Base-by-base conservation (phyloP, 1,140 invertebrate genomes). In the Zaprionus camerounensis region DNA sequence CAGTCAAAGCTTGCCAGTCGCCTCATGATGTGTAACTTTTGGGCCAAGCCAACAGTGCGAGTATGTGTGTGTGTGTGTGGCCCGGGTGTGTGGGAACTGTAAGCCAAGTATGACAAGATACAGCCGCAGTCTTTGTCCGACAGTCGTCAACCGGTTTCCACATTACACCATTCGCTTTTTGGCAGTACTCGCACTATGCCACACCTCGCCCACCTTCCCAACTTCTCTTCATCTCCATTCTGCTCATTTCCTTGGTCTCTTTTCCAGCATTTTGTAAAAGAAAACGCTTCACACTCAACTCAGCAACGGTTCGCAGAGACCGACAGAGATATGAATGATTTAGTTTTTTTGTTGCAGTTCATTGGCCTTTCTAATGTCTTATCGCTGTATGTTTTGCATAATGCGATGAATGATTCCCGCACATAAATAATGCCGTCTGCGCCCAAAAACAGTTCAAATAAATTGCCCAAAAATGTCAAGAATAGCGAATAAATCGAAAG, bases 351-450 rank as follows among this genome's bases (percentile, higher is more conserved):
- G 24, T 34, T 34, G 71, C 85, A 69, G 85, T 87, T 87, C 85
- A 84, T 84, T 87, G 84, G 69, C 81, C 84, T 70, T 61, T 76
- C 81, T 71, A 88, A 88, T 81, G 57, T 63, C 74, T 81, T 83
- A 78, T 83, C 77, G 73, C 67, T 38, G 26, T 46, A 46, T 77
- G 63, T 82, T 87, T 87, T 87, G 73, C 83, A 82, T 87, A 87
- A 87, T 82, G 77, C 72, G 76, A 77, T 80, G 71, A 81, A 67
- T 86, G 80, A 87, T 87, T 87, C 65, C 34, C 51, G 68, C 53
- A 51, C 59, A 84, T 87, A 76, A 87, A 88, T 88, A 68, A 77
- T 65, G 61, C 59, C 58, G 46, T 26, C 41, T 46, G 38, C 22
- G 41, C 3, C 46, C 9, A 24, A 51, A 51, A 51, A 24, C 46